Base-by-base conservation (phyloP, 2,797 vertebrate genomes). In the Coregonus suidteri region DNA sequence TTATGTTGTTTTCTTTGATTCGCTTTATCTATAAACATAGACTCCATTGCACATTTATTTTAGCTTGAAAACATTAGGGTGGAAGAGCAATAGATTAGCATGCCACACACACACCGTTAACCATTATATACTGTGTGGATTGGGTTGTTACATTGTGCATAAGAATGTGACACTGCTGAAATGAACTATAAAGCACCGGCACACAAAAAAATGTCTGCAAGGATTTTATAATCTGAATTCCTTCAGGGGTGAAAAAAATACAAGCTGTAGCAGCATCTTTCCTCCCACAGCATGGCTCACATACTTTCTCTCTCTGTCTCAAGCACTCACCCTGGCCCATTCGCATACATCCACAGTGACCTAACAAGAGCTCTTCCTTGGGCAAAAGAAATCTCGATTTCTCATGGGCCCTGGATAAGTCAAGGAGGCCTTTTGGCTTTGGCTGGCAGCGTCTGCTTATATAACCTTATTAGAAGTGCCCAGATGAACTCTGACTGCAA, bases 241-340 rank as follows among this genome's bases (percentile, higher is more conserved):
- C 87, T 85, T 86, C 78, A 77, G 81, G 86, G 83, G 80, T 84
- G 14, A 68, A 68, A 37, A 35, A 34, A 70, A 70, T 4, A 35
- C 86, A 76, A 31, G 77, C 86, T 84, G n/a, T 2, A 11, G 59
- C 14, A 83, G 80, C 87, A 88, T 91, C 88, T 82, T 86, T 84
- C 91, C 93, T 94, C 93, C 93, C 91, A 85, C 91, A 71, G 84
- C 93, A 95, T 94, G 92, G 87, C 90, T 94, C 70, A 75, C 93
- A 95, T 95, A 94, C 90, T 93, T 94, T 78, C 41, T 47, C 41
- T 13, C 41, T 47, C 59, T 83, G 88, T 88, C 86, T 91, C 87
- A 83, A 91, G 87, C 70, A 74, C 89, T 86, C 77, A 82, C 76
- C 76, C 86, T 56, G 83, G 82, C 85, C 84, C 81, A 85, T 82